These are phyloP conservation scores for Nothobranchius furzeri DNA, from an alignment of 2,113 vertebrate species.

Conservation along the genomic window DNA sequence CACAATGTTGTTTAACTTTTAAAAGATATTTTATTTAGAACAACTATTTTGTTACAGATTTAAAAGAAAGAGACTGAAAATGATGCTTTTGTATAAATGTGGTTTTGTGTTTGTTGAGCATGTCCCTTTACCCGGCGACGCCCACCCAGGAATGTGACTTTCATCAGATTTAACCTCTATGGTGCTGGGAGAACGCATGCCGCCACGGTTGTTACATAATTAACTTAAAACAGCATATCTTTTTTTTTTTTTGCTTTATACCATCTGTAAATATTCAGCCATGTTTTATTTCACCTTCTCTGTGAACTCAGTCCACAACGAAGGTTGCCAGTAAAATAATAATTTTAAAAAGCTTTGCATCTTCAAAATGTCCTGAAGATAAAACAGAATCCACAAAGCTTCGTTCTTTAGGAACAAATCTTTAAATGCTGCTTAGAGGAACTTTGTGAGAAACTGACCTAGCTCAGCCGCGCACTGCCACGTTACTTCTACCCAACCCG, in stretches of 20 bases:
- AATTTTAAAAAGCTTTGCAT: background rate
- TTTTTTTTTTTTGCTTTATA: constrained; percentile 33
- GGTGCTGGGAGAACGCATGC: constrained; percentile 51
- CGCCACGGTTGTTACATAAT: constrained; percentile 1
- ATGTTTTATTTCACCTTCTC: constrained; percentile 28
- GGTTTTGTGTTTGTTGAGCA: constrained; percentile 23
- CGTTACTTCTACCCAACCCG: too few relatives aligned
- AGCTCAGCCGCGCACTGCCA: constrained; percentile 57
- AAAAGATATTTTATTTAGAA: constrained; percentile 11
- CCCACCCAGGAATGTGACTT: constrained; percentile 61
- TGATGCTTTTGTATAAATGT: constrained; percentile 14
- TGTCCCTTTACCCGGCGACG: constrained; percentile 35
- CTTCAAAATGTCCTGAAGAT: constrained; percentile 3
- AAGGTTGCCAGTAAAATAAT: too few relatives aligned
- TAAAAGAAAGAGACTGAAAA: background rate
- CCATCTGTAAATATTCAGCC: constrained; percentile 50
- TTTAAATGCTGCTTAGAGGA: constrained; percentile 49
- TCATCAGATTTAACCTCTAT: constrained; percentile 27
- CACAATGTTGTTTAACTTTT: too few relatives aligned
- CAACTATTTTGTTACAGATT: background rate
- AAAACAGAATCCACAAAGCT: constrained; percentile 10
- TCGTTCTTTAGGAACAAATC: background rate
- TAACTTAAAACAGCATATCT: constrained; percentile 10
- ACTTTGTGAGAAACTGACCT: constrained; percentile 43
- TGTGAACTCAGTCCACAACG: background rate